Conservation (phyloP, 2,113 vertebrate genomes). For the Alectura lathami region DNA sequence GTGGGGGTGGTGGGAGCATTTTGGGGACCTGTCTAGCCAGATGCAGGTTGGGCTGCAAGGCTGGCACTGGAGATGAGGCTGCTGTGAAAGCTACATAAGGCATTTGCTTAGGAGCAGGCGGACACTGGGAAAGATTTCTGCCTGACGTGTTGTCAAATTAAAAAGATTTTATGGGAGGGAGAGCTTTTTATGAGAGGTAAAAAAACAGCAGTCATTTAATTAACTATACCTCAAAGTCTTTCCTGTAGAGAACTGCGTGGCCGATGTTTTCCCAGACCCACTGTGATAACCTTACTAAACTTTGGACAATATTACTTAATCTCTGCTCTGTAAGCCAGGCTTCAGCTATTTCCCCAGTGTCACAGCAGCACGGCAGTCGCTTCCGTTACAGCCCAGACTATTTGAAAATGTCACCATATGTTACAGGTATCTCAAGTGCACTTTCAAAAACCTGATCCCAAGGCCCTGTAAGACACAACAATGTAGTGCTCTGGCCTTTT, state of each 20-base stretch:
- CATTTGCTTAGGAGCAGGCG: background rate
- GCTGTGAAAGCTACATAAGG: background rate
- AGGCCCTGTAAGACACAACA: background rate
- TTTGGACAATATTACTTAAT: background rate
- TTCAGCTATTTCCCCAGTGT: background rate
- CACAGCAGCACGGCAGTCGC: accelerated
- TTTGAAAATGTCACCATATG: background rate
- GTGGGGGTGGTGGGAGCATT: background rate
- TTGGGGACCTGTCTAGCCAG: background rate
- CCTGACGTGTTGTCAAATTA: background rate
- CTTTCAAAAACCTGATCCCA: background rate
- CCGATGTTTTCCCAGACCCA: background rate
- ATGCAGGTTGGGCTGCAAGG: accelerated
- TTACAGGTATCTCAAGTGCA: background rate
- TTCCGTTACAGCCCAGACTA: accelerated
- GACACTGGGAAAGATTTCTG: background rate
- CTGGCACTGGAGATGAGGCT: background rate
- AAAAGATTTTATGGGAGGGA: background rate
- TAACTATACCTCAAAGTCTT: slow-evolving; percentile 20
- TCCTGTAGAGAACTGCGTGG: background rate
- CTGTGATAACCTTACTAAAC: slow-evolving; percentile 24
- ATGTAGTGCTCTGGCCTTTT: accelerated
- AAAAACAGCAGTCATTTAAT: slow-evolving; percentile 27
- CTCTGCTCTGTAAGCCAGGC: background rate
- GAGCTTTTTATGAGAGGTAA: slow-evolving; percentile 16